Base-by-base conservation (phyloP, 2,113 vertebrate genomes). In the Megalops atlanticus region DNA sequence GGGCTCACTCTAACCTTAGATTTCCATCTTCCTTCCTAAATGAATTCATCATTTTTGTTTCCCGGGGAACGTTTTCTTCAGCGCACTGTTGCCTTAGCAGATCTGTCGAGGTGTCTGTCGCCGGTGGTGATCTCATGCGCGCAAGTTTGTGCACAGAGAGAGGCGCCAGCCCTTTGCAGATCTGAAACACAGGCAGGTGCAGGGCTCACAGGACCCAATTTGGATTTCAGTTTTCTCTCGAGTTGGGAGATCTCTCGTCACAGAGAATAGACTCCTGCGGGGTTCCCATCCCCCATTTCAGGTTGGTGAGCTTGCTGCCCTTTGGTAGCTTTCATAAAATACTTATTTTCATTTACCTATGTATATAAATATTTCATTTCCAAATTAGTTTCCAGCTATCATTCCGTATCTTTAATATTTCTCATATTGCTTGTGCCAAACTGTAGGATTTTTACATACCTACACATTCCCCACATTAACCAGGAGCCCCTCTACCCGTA, bases 231-330 rank as follows among this genome's bases (percentile, higher is more conserved):
- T 85, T 88, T 85, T 85, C 81, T 77, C 74, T 41, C 86, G 79
- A 87, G 85, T 89, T 84, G 76, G 75, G 85, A 87, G 80, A 79
- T 88, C 74, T 86, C 85, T 71, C 84, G 80, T 80, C 84, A 84
- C 86, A 84, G 27, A 74, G 49, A 84, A 76, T 83, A 87, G 87
- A 90, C 78, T 78, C 81, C 83, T 80, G 77, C 85, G 81, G 84
- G 82, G 45, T 83, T 27, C 79, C 33, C 36, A 73, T 84, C 83
- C 49, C 52, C 78, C 31, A 36, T 77, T 76, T 85, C 85, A 91
- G 88, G 89, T 92, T 92, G 85, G 90, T 92, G 82, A 77, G 33
- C 49, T 82, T 83, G 75, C 83, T 72, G 81, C 85, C 78, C 1
- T 45, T 27, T n/a, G n/a, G n/a, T n/a, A n/a, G n/a, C n/a, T n/a